These are phyloP conservation scores for Haliaeetus leucogaster DNA, from an alignment of 2,113 vertebrate species.

Conservation along the genomic window DNA sequence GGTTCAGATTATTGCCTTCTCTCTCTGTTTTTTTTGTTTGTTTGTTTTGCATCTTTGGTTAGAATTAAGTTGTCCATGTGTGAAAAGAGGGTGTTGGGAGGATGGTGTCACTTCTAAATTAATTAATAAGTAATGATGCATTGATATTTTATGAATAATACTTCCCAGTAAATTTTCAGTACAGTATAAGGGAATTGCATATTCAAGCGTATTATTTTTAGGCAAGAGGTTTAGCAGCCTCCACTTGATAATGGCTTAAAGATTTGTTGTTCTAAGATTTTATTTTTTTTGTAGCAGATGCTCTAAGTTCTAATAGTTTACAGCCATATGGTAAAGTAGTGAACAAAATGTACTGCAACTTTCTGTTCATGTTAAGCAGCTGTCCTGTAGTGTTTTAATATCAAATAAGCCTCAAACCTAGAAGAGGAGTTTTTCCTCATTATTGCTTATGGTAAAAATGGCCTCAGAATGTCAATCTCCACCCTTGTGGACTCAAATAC, in stretches of 20 bases:
- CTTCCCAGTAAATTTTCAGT: neutral
- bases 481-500: neutral
- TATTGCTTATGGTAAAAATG: neutral
- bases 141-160: conserved; percentile 1
- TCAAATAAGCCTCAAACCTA: neutral
- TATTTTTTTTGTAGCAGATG: neutral
- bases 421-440: neutral
- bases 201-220: neutral
- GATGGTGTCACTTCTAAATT: neutral
- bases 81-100: neutral
- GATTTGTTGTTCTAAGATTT: neutral
- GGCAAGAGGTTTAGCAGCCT: neutral
- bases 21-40: neutral
- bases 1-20: neutral
- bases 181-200: neutral
- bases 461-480: neutral
- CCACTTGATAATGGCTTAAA: neutral
- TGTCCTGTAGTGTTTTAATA: neutral
- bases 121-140: neutral
- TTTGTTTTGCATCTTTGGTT: neutral
- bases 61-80: neutral
- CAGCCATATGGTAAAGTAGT: neutral
- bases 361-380: neutral
- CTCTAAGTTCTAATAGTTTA: neutral
- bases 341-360: neutral